Evolutionary conservation across 2,113 vertebrate species (phyloP).

Genomic region (Sebastes schlegelii): DNA sequence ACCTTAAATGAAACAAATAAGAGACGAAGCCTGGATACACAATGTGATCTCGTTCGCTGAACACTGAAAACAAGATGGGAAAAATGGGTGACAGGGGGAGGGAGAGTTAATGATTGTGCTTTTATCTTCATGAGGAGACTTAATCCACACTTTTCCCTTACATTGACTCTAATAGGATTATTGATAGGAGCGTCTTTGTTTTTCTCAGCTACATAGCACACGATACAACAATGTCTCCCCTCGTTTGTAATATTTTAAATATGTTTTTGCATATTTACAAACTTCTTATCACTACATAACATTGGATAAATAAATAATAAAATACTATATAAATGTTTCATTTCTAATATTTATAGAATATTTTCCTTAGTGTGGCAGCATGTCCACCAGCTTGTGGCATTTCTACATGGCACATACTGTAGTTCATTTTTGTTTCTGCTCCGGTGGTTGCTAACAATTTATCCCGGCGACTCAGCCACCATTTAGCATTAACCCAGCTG

Average conservation of each 20-base stretch:
- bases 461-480: constrained; percentile 80
- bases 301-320: constrained; percentile 5
- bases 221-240: neutral
- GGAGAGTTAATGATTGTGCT: constrained; percentile 56
- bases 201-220: neutral
- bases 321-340: neutral
- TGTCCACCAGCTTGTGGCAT: constrained; percentile 2
- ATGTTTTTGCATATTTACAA: neutral
- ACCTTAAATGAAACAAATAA: constrained; percentile 16
- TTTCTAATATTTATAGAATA: neutral
- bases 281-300: neutral
- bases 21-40: neutral
- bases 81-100: constrained; percentile 16
- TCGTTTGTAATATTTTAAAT: neutral
- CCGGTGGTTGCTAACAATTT: constrained; percentile 75
- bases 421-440: constrained; percentile 80
- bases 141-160: constrained; percentile 61
- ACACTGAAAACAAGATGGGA: constrained; percentile 14
- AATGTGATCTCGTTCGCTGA: neutral
- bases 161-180: constrained; percentile 66
- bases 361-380: neutral
- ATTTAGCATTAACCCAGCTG: constrained; percentile 86
- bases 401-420: constrained; percentile 32
- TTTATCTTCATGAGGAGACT: constrained; percentile 66
- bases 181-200: constrained; percentile 58